Evolutionary conservation across 2,888 invertebrate genomes (phyloP).

Genomic region (Rugalucina vietnamica): DNA sequence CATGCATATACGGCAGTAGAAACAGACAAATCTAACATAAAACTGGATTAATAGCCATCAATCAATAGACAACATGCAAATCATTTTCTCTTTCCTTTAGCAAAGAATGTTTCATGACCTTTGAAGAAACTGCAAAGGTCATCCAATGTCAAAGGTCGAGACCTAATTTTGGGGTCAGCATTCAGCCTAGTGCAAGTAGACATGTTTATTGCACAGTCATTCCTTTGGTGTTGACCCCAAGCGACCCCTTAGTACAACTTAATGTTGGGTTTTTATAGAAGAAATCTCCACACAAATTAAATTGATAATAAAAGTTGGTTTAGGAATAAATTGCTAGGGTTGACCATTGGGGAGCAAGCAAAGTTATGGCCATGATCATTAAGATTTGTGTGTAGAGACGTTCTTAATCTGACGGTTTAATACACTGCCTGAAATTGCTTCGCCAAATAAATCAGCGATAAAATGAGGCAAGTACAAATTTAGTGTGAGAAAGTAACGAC

Average conservation of each 20-base stretch:
- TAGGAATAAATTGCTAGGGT: background rate
- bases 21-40: too few relatives aligned
- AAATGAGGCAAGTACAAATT: slow-evolving; percentile 6
- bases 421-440: background rate
- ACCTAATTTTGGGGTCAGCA: slow-evolving; percentile 60
- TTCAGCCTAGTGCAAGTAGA: slow-evolving; percentile 53
- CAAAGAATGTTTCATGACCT: background rate
- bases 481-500: background rate
- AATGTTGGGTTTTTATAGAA: slow-evolving; percentile 28
- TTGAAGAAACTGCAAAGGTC: slow-evolving; percentile 15
- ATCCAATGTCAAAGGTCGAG: slow-evolving; percentile 41
- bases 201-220: slow-evolving; percentile 56
- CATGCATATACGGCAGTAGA: too few relatives aligned
- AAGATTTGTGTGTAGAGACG: background rate
- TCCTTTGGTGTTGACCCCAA: slow-evolving; percentile 61
- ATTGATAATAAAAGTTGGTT: slow-evolving; percentile 51
- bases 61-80: background rate
- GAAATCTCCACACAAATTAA: slow-evolving; percentile 61
- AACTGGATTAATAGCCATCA: too few relatives aligned
- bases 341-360: background rate
- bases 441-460: background rate
- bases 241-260: slow-evolving; percentile 44
- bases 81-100: slow-evolving; percentile 1
- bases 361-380: background rate
- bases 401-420: slow-evolving; percentile 10